Percentiles rank a stretch among this genome's conserved stretches.
These are phyloP conservation scores for Sebastiscus albofasciatus DNA, from an alignment of 2,797 vertebrate genomes.

Conservation along the genomic window DNA sequence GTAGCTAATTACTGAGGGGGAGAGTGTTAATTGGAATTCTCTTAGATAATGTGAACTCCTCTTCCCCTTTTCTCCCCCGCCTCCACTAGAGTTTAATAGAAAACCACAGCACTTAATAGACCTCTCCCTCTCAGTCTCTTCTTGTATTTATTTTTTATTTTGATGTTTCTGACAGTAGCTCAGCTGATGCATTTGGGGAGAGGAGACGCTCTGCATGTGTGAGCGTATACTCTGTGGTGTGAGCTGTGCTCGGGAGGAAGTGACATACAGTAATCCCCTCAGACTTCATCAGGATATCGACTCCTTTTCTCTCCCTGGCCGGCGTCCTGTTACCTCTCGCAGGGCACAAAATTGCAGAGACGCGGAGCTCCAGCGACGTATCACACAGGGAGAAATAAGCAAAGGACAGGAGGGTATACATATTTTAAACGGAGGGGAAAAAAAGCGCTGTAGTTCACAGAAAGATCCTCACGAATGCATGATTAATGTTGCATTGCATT, in stretches of 20 bases:
- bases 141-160: constrained; percentile 28
- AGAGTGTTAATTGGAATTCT: constrained; percentile 94
- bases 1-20: constrained; percentile 90
- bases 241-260: constrained; percentile 46
- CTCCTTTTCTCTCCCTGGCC: constrained; percentile 55
- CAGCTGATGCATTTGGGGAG: constrained; percentile 34
- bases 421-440: neutral
- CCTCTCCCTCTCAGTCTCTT: constrained; percentile 48
- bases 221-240: constrained; percentile 7
- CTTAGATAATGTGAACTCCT: constrained; percentile 80
- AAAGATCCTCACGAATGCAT: constrained; percentile 27
- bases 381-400: constrained; percentile 11
- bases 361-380: neutral
- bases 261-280: constrained; percentile 74
- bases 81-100: constrained; percentile 64
- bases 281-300: constrained; percentile 66
- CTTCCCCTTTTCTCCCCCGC: constrained; percentile 64
- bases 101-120: constrained; percentile 65
- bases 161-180: constrained; percentile 50
- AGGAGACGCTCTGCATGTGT: constrained; percentile 16
- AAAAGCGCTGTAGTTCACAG: constrained; percentile 1
- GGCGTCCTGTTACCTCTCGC: constrained; percentile 48
- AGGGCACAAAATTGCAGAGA: constrained; percentile 1
- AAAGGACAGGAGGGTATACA: constrained; percentile 7
- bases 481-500: constrained; percentile 51